Base-by-base conservation (phyloP, 1,140 invertebrate genomes). In the Thaumatotibia leucotreta region DNA sequence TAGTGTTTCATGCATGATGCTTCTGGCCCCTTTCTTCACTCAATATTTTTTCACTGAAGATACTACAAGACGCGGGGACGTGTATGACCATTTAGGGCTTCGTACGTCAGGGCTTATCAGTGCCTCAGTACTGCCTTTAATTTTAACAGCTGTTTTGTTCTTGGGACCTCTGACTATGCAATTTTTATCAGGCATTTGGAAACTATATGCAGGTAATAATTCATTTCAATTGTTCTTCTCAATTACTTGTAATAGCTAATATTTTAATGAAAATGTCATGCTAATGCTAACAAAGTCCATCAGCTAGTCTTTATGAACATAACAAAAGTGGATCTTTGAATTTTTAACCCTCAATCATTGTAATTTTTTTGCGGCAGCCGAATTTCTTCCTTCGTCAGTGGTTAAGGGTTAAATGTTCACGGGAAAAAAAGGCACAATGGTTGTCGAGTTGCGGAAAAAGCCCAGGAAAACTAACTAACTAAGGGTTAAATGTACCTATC, bases 71-170 rank as follows among this genome's bases (percentile, higher is more conserved):
- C 93, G 93, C 77, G 94, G 92, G 32, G 92, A 93, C 23, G 86
- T 98, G 52, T 93, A 93, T 79, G 94, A 95, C 79, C 90, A 97
- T 72, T 85, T 98, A 72, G 97, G 97, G 8, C 80, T 98, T 8
- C 92, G 96, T 78, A 92, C 92, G 76, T 80, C 92, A 49, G 97
- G 97, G 65, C 78, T 98, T 23, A 78, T 97, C 65, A 92, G 93
- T 77, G 97, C 97, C 20, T 84, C 93, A 66, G 82, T 96, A 11
- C 84, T 97, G 70, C 97, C 98, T 17, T 91, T 98, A 39, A 77
- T 95, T 64, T 91, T 98, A 62, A 98, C 97, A 17, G 95, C 95
- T 85, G 92, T 98, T 61, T 91, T 98, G 58, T 98, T 97, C 91
- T 85, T 97, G 74, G 97, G 97, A 11, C 96, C 97, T 63, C 86